phyloP scores from a whole-genome alignment of 2,888 invertebrate species.

The Parnassius smintheus region DNA sequence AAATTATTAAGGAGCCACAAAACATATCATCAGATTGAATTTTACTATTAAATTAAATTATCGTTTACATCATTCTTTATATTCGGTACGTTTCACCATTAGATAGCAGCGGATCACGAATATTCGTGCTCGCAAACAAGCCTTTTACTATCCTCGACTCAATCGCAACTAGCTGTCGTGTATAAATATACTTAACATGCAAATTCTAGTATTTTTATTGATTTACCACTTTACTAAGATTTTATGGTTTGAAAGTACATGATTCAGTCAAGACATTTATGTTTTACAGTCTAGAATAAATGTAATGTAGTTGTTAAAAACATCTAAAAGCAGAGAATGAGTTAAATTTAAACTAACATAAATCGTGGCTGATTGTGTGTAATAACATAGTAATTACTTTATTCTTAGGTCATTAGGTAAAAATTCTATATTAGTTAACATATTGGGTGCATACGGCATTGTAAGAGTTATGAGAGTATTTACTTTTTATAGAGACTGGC shows the following conservation, averaged over 20 bases:
- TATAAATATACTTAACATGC: constrained; percentile 28
- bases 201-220: constrained; percentile 23
- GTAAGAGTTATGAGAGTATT: too few species aligned
- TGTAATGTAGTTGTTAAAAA: too few species aligned
- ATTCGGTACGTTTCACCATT: constrained; percentile 24
- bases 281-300: neutral
- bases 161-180: constrained; percentile 25
- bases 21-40: constrained; percentile 2
- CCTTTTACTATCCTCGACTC: constrained; percentile 24
- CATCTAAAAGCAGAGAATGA: too few species aligned
- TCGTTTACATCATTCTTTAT: constrained; percentile 25
- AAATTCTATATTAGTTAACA: too few species aligned
- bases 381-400: too few species aligned
- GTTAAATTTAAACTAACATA: too few species aligned
- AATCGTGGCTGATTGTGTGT: too few species aligned
- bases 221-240: constrained; percentile 20
- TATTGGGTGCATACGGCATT: too few species aligned
- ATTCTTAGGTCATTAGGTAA: too few species aligned
- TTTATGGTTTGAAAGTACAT: constrained; percentile 17
- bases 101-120: constrained; percentile 27
- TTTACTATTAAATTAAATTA: constrained; percentile 22
- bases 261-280: neutral
- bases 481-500: too few species aligned
- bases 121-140: constrained; percentile 25
- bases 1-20: too few species aligned